Conservation (phyloP, 2,888 invertebrate genomes). For the Idaea straminata region DNA sequence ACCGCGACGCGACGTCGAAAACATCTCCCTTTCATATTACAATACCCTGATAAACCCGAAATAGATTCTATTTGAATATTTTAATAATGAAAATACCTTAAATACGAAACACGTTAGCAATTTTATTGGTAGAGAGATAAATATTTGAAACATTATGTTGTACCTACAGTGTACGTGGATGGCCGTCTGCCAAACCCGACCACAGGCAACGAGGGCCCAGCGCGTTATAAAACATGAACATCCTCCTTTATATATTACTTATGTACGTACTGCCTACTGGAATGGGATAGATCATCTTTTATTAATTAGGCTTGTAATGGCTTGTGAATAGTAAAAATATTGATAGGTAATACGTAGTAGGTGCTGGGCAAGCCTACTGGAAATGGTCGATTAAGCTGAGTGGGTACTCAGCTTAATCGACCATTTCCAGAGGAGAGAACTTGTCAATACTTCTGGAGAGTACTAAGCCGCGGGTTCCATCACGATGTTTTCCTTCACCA, state of each 20-base stretch:
- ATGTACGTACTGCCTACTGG: background rate
- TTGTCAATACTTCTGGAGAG: too few species aligned
- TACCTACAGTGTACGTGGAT: background rate
- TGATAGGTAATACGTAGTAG: too few species aligned
- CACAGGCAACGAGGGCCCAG: background rate
- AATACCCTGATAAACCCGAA: background rate
- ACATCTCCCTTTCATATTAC: background rate
- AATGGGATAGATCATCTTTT: background rate
- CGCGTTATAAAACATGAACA: conserved; percentile 1
- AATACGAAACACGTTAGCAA: background rate
- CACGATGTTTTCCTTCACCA: too few species aligned
- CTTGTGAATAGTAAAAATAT: too few species aligned
- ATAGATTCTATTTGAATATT: background rate
- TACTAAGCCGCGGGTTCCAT: too few species aligned
- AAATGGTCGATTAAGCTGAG: too few species aligned
- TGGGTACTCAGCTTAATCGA: too few species aligned
- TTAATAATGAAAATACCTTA: background rate
- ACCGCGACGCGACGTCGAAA: background rate
- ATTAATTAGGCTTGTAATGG: background rate
- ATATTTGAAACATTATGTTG: background rate
- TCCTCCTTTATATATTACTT: background rate
- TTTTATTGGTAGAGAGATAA: background rate
- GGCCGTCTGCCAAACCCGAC: background rate
- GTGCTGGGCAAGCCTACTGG: too few species aligned
- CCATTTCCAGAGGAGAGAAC: too few species aligned